Conservation (phyloP, 2,797 vertebrate genomes). For the Gorsachius magnificus region DNA sequence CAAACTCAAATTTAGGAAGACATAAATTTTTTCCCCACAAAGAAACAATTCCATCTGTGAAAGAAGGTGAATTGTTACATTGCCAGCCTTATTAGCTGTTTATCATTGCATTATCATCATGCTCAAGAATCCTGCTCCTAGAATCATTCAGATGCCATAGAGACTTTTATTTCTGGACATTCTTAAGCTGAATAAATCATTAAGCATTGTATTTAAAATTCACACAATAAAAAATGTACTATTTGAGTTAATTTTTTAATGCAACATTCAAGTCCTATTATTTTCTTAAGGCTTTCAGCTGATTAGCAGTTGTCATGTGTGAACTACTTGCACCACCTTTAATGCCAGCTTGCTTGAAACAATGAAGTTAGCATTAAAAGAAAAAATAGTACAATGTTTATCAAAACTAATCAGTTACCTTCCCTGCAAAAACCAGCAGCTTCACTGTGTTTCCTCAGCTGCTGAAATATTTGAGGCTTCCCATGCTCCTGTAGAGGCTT, state of each 20-base stretch:
- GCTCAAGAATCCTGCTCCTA: background rate
- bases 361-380: background rate
- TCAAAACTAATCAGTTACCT: background rate
- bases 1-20: background rate
- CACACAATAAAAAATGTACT: background rate
- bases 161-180: background rate
- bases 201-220: background rate
- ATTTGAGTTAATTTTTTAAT: constrained; percentile 1
- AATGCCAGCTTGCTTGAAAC: background rate
- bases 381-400: background rate
- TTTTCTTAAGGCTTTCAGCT: background rate
- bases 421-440: background rate
- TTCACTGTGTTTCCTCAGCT: background rate
- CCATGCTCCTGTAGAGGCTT: background rate
- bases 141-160: background rate
- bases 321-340: background rate
- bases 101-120: background rate
- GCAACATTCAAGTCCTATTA: background rate
- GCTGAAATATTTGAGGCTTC: background rate
- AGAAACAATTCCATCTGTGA: background rate
- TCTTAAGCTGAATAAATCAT: background rate
- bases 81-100: background rate
- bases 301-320: background rate
- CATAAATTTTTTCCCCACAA: background rate
- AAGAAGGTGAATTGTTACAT: background rate